Evolutionary conservation across 2,888 invertebrate species (phyloP).

Genomic region (Phortica okadai): DNA sequence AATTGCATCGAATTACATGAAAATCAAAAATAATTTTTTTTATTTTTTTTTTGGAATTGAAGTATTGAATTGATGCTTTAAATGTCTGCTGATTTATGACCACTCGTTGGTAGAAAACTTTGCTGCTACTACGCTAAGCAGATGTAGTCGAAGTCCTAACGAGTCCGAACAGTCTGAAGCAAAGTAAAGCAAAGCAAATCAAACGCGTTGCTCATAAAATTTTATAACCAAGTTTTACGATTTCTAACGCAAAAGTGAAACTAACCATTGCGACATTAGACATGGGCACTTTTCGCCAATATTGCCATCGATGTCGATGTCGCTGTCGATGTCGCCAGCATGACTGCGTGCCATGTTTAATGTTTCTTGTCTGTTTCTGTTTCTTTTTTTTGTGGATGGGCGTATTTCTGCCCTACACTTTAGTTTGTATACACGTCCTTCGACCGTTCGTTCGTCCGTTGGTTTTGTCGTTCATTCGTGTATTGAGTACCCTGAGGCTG

Average conservation of each 20-base stretch:
- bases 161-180: background rate
- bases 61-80: background rate
- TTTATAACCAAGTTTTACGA: constrained; percentile 70
- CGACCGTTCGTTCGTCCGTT: background rate
- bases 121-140: background rate
- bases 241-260: constrained; percentile 71
- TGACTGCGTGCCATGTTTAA: constrained; percentile 33
- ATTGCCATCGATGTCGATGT: constrained; percentile 33
- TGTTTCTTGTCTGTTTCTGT: background rate
- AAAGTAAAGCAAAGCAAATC: background rate
- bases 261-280: constrained; percentile 70
- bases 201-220: constrained; percentile 62
- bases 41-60: background rate
- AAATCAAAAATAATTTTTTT: background rate
- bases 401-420: background rate
- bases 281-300: constrained; percentile 64
- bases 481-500: constrained; percentile 6
- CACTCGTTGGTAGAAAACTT: background rate
- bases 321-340: constrained; percentile 24
- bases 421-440: background rate
- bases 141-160: background rate
- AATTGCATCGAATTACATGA: background rate
- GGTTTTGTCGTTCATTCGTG: background rate
- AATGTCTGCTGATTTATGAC: background rate
- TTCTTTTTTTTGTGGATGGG: background rate